A percentile compares a stretch with the other conserved stretches of the same genome.
phyloP scores from a whole-genome alignment of 1,140 invertebrate species.

The Aporrectodea caliginosa region DNA sequence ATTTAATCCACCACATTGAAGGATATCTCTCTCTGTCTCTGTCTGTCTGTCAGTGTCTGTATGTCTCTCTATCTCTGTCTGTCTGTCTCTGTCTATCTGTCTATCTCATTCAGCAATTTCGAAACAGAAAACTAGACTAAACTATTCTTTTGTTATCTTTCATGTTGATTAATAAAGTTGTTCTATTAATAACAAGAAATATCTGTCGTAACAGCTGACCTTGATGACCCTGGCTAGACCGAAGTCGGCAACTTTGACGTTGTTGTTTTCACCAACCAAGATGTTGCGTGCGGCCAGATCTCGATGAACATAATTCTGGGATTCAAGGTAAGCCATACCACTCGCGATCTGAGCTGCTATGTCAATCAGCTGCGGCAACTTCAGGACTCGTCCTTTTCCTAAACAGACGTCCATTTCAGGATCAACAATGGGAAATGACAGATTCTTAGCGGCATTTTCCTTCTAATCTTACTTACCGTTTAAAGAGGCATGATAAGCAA shows the following conservation, averaged over 20 bases:
- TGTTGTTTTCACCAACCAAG: slow-evolving; percentile 88
- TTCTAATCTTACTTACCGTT: no score
- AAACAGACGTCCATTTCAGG: no score
- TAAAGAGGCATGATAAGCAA: no score
- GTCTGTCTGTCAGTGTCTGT: no score
- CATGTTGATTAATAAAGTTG: neutral
- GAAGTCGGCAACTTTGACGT: slow-evolving; percentile 87
- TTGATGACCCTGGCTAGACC: slow-evolving; percentile 95
- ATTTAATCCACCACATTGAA: no score
- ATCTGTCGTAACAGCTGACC: slow-evolving; percentile 57
- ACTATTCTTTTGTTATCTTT: no score
- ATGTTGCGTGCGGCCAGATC: slow-evolving; percentile 74
- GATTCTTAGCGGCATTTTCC: no score
- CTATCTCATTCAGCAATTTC: no score
- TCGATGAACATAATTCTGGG: slow-evolving; percentile 96
- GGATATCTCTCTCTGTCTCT: no score
- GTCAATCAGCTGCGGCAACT: slow-evolving; percentile 90
- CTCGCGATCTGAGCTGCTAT: slow-evolving; percentile 98
- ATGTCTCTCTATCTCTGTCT: no score
- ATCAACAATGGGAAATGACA: neutral
- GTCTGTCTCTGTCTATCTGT: no score
- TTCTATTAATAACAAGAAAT: neutral
- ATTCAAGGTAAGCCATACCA: slow-evolving; percentile 99
- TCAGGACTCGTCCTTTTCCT: slow-evolving; percentile 82
- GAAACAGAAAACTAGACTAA: no score